phyloP scores from a whole-genome alignment of 1,140 invertebrate genomes.

The Drosophila lini region DNA sequence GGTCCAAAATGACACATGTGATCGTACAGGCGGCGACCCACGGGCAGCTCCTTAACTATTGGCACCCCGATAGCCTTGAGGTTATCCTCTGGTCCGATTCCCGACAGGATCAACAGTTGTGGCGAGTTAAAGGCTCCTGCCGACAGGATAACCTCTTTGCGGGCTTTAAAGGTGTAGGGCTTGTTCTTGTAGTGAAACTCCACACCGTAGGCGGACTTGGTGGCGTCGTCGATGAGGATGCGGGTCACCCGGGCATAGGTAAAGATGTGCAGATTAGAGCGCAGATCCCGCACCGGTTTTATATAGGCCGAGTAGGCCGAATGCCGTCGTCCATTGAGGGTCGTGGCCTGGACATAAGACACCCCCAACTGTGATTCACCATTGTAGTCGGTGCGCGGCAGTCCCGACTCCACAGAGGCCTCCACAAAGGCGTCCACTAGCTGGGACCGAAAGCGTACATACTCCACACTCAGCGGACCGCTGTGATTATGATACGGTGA shows the following conservation, averaged over 20 bases:
- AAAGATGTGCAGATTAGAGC: conserved; percentile 88
- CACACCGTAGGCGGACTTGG: conserved; percentile 87
- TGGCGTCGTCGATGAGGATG: conserved; percentile 86
- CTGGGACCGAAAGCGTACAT: conserved; percentile 86
- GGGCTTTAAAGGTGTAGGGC: conserved; percentile 85
- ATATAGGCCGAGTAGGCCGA: conserved; percentile 87
- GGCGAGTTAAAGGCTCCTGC: conserved; percentile 92
- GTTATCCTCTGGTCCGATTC: conserved; percentile 89
- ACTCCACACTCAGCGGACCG: conserved; percentile 86
- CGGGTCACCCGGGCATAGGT: conserved; percentile 86
- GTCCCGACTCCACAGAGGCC: conserved; percentile 87
- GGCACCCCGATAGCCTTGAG: conserved; percentile 88
- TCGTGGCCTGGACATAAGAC: conserved; percentile 89
- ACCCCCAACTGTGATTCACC: conserved; percentile 88
- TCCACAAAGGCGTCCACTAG: conserved; percentile 88
- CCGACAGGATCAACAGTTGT: conserved; percentile 92
- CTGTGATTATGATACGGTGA: conserved; percentile 86
- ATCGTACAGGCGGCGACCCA: conserved; percentile 90
- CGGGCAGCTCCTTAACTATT: conserved; percentile 88
- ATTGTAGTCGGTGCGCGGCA: conserved; percentile 88
- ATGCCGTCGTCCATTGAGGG: conserved; percentile 84
- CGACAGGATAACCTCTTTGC: conserved; percentile 89
- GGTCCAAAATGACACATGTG: conserved; percentile 89
- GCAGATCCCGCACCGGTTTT: conserved; percentile 85
- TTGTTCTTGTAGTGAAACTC: conserved; percentile 86